A percentile compares a stretch with the other conserved stretches of the same genome.
Evolutionary conservation across 2,797 vertebrate genomes (phyloP).

Genomic region (Chromis chromis): DNA sequence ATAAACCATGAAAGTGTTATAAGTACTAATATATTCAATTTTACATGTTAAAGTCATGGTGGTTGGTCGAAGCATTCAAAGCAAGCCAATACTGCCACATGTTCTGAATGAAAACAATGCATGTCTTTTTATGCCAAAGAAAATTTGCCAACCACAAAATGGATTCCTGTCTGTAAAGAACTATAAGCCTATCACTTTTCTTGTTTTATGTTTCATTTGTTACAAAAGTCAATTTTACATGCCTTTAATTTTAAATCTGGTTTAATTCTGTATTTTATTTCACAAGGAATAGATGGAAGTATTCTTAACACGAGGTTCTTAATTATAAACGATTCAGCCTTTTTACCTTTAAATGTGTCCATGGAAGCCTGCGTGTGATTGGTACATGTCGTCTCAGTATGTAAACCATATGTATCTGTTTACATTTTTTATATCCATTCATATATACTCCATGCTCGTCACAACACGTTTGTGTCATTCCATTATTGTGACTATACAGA

Average conservation of each 20-base stretch:
- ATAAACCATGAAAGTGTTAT: slow-evolving; percentile 79
- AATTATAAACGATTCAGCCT: slow-evolving; percentile 39
- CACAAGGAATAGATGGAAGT: slow-evolving; percentile 36
- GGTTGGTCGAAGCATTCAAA: slow-evolving; percentile 45
- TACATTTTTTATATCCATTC: slow-evolving; percentile 74
- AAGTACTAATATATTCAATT: slow-evolving; percentile 77
- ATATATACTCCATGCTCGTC: slow-evolving; percentile 67
- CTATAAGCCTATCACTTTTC: slow-evolving; percentile 30
- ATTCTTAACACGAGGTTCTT: slow-evolving; percentile 52
- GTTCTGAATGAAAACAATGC: no score
- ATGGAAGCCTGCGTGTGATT: slow-evolving; percentile 55
- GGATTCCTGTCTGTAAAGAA: slow-evolving; percentile 35
- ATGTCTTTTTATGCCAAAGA: slow-evolving; percentile 16
- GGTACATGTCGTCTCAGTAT: slow-evolving; percentile 75
- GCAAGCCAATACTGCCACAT: slow-evolving; percentile 17
- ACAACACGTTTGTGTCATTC: slow-evolving; percentile 42
- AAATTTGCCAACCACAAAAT: slow-evolving; percentile 27
- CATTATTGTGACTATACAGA: slow-evolving; percentile 58
- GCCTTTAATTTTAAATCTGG: slow-evolving; percentile 36
- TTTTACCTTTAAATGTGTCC: slow-evolving; percentile 51
- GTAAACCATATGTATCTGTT: slow-evolving; percentile 77
- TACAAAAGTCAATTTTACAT: slow-evolving; percentile 56
- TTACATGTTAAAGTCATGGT: slow-evolving; percentile 50
- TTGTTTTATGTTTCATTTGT: slow-evolving; percentile 56
- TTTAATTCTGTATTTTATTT: slow-evolving; percentile 44